Evolutionary conservation across 2,797 vertebrate species (phyloP).

Genomic region (Ctenopoma kingsleyae): DNA sequence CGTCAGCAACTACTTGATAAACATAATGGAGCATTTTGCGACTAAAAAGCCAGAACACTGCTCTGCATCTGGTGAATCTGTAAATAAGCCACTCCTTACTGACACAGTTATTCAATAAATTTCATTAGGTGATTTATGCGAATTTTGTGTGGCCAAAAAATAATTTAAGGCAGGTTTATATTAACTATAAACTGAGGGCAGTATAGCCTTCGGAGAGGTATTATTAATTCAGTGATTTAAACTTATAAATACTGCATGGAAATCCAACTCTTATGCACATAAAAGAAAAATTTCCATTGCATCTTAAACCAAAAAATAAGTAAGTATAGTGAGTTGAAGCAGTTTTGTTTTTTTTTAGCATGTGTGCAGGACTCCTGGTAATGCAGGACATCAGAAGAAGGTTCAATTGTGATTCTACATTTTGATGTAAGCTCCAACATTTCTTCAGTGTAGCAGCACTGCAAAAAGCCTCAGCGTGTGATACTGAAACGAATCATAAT

Average conservation of each 20-base stretch:
- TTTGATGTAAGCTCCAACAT: slow-evolving; percentile 17
- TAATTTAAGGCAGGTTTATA: neutral
- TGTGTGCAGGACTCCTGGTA: neutral
- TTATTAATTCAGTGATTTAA: neutral
- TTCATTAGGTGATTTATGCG: neutral
- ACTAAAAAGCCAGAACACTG: neutral
- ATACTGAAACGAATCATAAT: slow-evolving; percentile 56
- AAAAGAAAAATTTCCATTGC: neutral
- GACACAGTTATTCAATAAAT: neutral
- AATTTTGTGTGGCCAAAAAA: neutral
- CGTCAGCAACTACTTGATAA: neutral
- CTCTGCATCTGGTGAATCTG: neutral
- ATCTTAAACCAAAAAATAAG: neutral
- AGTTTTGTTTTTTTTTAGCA: neutral
- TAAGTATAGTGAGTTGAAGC: neutral
- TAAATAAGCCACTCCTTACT: slow-evolving; percentile 3
- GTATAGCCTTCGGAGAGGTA: neutral
- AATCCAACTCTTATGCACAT: neutral
- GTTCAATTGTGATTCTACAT: slow-evolving; percentile 10
- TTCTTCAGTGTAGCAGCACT: slow-evolving; percentile 27
- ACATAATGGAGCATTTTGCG: neutral
- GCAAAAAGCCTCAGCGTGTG: slow-evolving; percentile 40
- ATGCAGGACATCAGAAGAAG: slow-evolving; percentile 9
- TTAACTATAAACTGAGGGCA: slow-evolving; percentile 1
- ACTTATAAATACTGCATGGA: neutral